Evolutionary conservation across 23 tunicate species (phyloP).

Genomic region (Trididemnum miniatum): DNA sequence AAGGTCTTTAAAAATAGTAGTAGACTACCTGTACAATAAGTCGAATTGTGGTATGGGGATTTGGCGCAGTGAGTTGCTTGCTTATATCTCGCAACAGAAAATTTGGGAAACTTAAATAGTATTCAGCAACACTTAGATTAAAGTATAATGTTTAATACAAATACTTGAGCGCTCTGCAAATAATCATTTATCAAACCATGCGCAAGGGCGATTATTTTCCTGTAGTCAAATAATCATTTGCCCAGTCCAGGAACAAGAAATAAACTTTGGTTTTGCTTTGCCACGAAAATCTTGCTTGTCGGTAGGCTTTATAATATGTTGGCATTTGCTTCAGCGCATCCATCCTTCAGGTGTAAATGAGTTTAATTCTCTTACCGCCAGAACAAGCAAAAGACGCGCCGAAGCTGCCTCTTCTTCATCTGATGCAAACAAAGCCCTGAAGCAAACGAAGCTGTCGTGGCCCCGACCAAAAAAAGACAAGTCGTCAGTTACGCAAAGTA

Average conservation of each 20-base stretch:
- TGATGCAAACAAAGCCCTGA: not conserved
- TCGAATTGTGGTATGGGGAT: not conserved
- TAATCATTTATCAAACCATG: not conserved
- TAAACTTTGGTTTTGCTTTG: not conserved
- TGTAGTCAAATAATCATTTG: not conserved
- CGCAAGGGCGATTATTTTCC: conserved; percentile 1
- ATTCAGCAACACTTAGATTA: not conserved
- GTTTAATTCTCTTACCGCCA: not conserved
- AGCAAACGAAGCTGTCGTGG: conserved; percentile 1
- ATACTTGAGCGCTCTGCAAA: not conserved
- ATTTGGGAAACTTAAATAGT: not conserved
- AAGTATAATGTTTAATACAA: not conserved
- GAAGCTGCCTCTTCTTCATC: conserved; percentile 1
- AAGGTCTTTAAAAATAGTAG: not conserved
- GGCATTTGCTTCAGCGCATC: not conserved
- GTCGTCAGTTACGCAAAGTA: not conserved
- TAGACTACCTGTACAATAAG: not conserved
- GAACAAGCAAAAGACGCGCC: not conserved
- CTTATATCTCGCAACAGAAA: not conserved
- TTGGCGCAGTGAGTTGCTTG: conserved; percentile 1
- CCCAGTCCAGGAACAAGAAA: not conserved
- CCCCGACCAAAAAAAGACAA: not conserved
- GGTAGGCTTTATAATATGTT: not conserved
- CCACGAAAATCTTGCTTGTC: not conserved
- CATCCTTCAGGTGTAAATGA: not conserved